Base-by-base conservation (phyloP, 2,797 vertebrate genomes). In the Calcarius lapponicus region DNA sequence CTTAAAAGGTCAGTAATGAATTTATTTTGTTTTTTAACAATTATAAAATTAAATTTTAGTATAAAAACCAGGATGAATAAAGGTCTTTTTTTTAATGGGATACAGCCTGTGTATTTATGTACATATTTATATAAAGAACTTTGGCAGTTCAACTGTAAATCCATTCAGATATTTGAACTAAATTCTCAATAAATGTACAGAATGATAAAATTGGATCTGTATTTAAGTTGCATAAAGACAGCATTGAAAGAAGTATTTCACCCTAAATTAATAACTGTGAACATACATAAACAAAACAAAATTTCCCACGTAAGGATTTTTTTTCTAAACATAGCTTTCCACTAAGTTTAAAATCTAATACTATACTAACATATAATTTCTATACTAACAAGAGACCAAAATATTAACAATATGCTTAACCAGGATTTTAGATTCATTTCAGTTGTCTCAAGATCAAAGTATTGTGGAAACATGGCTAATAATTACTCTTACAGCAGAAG, bases 1-100 rank as follows among this genome's bases (percentile, higher is more conserved):
- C 47, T 84, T 86, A 34, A 12, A 93, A 97, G 85, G 83, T 82
- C 78, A 76, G 66, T 73, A 94, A 82, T 78, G 4, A 93, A 94
- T 94, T 86, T 86, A 88, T 64, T 48, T 80, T 67, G 32, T 2
- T 86, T 95, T 56, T 67, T 54, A 92, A 40, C 31, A 73, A 65
- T 31, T 61, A 40, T 50, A 96, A 95, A 92, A 70, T 72, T 76
- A 43, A 71, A 78, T 72, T 66, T 90, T 66, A 66, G 11, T n/a
- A 26, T 73, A 71, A 96, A 67, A 93, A 92, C 31, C 40, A 91
- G 32, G 85, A 92, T 54, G 58, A 80, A 83, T 60, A 94, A 89
- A 38, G 28, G 2, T 70, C 3, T 38, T 56, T 83, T 47, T 17
- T 19, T 36, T 20, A 3, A 17, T 22, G 17, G 8, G 24, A 20